Conservation (phyloP, 2,797 vertebrate genomes). For the Chaetodon trifasciatus region DNA sequence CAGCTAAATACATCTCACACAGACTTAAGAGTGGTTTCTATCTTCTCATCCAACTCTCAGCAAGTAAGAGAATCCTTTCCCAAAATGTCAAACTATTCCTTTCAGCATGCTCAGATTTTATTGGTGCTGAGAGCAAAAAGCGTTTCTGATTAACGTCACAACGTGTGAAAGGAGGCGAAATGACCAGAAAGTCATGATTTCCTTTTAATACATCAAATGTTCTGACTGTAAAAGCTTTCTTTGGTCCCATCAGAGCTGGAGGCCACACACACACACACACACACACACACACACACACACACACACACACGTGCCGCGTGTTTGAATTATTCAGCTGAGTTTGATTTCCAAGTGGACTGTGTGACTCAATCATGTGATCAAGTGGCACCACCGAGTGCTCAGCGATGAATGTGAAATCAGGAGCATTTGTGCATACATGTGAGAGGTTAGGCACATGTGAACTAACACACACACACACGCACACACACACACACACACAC, state of each 20-base stretch:
- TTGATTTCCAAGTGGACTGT: conserved; percentile 40
- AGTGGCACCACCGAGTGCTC: conserved; percentile 48
- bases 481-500: conserved; percentile 10
- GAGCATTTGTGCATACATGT: conserved; percentile 49
- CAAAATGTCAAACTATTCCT: not conserved
- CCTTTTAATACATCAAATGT: not conserved
- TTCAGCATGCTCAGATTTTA: not conserved
- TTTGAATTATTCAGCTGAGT: conserved; percentile 56
- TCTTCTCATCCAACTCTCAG: not conserved
- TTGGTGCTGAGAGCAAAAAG: not conserved
- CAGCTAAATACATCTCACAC: not conserved
- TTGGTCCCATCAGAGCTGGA: not conserved
- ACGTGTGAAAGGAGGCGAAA: not conserved
- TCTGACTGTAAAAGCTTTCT: not conserved
- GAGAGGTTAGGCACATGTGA: conserved; percentile 49
- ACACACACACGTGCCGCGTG: not conserved
- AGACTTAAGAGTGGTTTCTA: not conserved
- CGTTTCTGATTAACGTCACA: not conserved
- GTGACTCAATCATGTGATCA: conserved; percentile 57
- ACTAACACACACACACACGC: conserved; percentile 17
- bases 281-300: too few relatives aligned
- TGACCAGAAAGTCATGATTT: not conserved
- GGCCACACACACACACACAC: not conserved
- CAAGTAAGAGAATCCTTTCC: too few relatives aligned
- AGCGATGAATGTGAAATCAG: conserved; percentile 55